A percentile compares a stretch with the other conserved stretches of the same genome.
Evolutionary conservation across 2,113 vertebrate species (phyloP).

Genomic region (Pan troglodytes): DNA sequence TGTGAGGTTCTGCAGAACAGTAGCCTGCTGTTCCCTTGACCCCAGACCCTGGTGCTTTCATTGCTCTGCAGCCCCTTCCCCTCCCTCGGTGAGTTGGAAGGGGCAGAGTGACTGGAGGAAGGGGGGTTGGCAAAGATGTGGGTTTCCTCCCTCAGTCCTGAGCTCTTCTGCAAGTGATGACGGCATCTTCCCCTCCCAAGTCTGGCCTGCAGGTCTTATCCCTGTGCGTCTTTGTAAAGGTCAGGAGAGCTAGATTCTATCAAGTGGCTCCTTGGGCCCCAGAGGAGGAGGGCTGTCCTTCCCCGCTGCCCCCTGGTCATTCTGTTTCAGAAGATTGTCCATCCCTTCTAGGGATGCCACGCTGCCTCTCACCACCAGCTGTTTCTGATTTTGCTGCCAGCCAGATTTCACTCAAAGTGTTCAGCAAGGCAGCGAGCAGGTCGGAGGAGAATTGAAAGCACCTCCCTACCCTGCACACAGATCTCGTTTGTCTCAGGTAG

Average conservation of each 20-base stretch:
- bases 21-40: background rate
- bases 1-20: background rate
- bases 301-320: no score
- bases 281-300: background rate
- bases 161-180: background rate
- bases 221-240: background rate
- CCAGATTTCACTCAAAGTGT: background rate
- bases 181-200: background rate
- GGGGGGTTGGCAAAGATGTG: fast-evolving
- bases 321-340: background rate
- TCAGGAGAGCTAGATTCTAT: background rate
- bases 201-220: background rate
- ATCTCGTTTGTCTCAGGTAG: background rate
- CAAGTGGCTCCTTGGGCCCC: background rate
- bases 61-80: no score
- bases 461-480: background rate
- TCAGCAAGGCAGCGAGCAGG: background rate
- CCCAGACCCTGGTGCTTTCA: fast-evolving
- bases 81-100: background rate
- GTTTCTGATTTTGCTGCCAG: background rate
- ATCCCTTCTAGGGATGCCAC: background rate
- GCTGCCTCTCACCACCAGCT: background rate
- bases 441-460: fast-evolving
- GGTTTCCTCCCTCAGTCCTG: background rate
- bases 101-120: fast-evolving